These are phyloP conservation scores for Nibea albiflora DNA, from an alignment of 2,113 vertebrate genomes.

Conservation along the genomic window DNA sequence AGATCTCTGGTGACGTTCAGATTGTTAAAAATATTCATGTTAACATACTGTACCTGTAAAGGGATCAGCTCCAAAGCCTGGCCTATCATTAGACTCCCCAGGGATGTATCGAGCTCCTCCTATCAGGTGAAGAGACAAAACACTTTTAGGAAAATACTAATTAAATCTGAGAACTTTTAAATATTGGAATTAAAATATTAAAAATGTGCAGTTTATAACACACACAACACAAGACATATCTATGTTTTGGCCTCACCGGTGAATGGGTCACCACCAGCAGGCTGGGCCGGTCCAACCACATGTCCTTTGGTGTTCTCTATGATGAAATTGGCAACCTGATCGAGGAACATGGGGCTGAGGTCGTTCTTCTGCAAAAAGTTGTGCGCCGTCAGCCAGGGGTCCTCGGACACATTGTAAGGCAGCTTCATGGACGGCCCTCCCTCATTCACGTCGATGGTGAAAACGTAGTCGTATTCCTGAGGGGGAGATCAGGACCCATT, in stretches of 20 bases:
- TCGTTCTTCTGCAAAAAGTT: constrained; percentile 97
- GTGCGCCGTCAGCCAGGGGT: constrained; percentile 96
- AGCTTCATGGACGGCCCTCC: constrained; percentile 94
- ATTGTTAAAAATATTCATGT: neutral
- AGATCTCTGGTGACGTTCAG: neutral
- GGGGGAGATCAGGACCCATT: neutral
- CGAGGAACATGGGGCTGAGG: constrained; percentile 95
- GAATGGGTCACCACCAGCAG: constrained; percentile 89
- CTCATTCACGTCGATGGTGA: constrained; percentile 97
- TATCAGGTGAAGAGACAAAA: constrained; percentile 36
- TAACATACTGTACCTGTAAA: constrained; percentile 80
- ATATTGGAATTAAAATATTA: neutral
- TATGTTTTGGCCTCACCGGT: constrained; percentile 86
- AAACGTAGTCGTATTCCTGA: constrained; percentile 98
- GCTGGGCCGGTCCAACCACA: constrained; percentile 81
- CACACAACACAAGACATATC: neutral
- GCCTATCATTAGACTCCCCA: constrained; percentile 56
- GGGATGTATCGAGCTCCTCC: constrained; percentile 85
- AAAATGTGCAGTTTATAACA: neutral
- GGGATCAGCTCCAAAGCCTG: constrained; percentile 79
- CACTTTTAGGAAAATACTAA: neutral
- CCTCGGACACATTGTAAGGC: constrained; percentile 93
- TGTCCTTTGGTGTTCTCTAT: constrained; percentile 97
- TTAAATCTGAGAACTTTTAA: neutral
- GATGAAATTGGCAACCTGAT: constrained; percentile 99